phyloP scores from a whole-genome alignment of 2,113 vertebrate genomes.

The Monopterus albus region DNA sequence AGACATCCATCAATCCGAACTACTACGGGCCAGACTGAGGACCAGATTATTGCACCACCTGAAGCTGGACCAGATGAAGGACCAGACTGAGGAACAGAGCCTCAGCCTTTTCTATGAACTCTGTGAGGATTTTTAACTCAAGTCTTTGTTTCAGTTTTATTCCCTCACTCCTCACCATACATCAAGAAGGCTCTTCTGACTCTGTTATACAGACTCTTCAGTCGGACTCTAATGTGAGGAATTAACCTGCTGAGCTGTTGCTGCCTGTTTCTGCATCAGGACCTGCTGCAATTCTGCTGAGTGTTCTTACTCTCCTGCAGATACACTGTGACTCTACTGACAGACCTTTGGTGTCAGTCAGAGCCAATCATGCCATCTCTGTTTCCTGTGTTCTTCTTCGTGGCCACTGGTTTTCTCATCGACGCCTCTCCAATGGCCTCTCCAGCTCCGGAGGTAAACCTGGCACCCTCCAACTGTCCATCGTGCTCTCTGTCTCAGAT shows the following conservation, averaged over 20 bases:
- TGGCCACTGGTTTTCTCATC: slow-evolving; percentile 83
- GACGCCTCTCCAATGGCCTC: slow-evolving; percentile 79
- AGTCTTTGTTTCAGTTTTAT: too few relatives aligned
- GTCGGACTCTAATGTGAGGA: too few relatives aligned
- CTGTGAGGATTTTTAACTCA: neutral
- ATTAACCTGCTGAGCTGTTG: neutral
- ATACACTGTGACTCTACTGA: neutral
- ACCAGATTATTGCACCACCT: too few relatives aligned
- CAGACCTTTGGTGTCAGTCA: neutral
- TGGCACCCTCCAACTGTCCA: slow-evolving; percentile 82
- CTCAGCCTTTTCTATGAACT: neutral
- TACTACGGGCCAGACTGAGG: neutral
- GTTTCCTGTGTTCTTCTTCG: slow-evolving; percentile 84
- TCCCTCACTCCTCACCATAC: too few relatives aligned
- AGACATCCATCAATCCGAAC: neutral
- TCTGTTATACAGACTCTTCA: too few relatives aligned
- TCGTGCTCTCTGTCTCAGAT: slow-evolving; percentile 88
- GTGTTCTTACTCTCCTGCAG: neutral
- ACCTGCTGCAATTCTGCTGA: neutral
- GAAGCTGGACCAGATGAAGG: neutral
- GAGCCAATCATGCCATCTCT: slow-evolving; percentile 87
- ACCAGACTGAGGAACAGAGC: neutral
- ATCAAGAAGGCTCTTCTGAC: neutral
- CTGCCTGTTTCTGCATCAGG: neutral
- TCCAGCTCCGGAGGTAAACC: neutral